Percentiles rank a stretch among this genome's conserved stretches.
Conservation (phyloP, 2,113 vertebrate species). For the Scalopus aquaticus region DNA sequence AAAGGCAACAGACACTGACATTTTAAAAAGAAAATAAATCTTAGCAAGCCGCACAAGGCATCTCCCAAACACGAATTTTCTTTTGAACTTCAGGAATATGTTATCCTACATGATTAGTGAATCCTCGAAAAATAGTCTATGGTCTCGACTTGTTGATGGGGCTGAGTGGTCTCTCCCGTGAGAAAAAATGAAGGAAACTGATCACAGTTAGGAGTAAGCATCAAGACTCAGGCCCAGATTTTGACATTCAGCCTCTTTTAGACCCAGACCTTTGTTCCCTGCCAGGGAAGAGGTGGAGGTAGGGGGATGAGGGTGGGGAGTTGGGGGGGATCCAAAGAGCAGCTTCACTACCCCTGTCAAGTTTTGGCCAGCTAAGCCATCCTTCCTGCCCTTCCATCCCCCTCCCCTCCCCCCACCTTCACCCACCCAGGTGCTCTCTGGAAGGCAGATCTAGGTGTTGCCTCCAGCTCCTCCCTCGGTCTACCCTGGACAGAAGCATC, state of each 20-base stretch:
- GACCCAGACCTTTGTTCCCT: not conserved
- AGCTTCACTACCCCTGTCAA: not conserved
- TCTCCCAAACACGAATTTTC: conserved; percentile 60
- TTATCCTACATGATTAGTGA: conserved; percentile 20
- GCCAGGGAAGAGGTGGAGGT: accelerated
- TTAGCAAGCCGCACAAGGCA: conserved; percentile 44
- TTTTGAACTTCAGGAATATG: conserved; percentile 54
- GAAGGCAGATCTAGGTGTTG: not conserved
- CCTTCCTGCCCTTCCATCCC: not conserved
- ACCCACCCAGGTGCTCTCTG: no score
- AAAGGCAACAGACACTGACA: conserved; percentile 73
- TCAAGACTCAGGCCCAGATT: not conserved
- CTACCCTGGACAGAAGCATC: accelerated
- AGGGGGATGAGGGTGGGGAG: no score
- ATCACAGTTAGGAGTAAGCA: not conserved
- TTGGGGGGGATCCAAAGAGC: not conserved
- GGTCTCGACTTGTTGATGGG: not conserved
- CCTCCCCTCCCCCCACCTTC: not conserved
- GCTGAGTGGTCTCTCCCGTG: not conserved
- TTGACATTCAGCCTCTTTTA: not conserved
- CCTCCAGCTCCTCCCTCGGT: not conserved
- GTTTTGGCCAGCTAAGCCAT: not conserved
- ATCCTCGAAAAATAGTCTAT: not conserved
- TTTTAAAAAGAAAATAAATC: conserved; percentile 74
- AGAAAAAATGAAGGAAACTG: not conserved